These are phyloP conservation scores for Taphrorychus bicolor DNA, from an alignment of 2,888 invertebrate genomes.

Conservation along the genomic window DNA sequence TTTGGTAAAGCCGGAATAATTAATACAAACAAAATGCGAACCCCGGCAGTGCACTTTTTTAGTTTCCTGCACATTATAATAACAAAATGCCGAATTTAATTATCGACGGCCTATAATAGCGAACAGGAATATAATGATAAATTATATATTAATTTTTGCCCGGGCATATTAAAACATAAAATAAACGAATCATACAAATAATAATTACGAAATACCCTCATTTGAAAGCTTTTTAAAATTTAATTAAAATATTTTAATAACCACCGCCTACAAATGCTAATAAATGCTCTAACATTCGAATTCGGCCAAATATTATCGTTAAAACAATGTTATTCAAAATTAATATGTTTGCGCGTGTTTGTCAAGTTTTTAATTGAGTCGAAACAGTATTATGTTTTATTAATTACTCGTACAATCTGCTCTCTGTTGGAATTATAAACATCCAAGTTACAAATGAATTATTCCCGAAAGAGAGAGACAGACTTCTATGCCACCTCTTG, in stretches of 20 bases:
- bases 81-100: conserved; percentile 36
- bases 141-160: conserved; percentile 41
- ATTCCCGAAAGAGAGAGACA: too few species aligned
- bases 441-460: too few species aligned
- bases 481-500: too few species aligned
- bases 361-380: conserved; percentile 32
- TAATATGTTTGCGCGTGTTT: conserved; percentile 32
- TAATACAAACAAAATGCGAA: conserved; percentile 32
- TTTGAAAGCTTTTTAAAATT: conserved; percentile 41
- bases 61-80: conserved; percentile 19
- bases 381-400: conserved; percentile 30
- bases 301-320: conserved; percentile 27
- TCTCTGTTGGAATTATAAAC: too few species aligned
- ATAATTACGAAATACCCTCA: conserved; percentile 38
- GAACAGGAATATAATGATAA: conserved; percentile 36
- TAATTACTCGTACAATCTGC: conserved; percentile 15
- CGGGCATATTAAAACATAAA: conserved; percentile 39
- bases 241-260: conserved; percentile 42
- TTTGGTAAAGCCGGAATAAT: conserved; percentile 23
- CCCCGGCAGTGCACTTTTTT: conserved; percentile 3
- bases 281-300: conserved; percentile 37
- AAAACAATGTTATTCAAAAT: conserved; percentile 27
- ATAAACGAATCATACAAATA: conserved; percentile 42
- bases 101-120: conserved; percentile 31
- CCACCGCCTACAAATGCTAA: conserved; percentile 37